Conservation (phyloP, 1,140 invertebrate genomes). For the Ips nitidus region DNA sequence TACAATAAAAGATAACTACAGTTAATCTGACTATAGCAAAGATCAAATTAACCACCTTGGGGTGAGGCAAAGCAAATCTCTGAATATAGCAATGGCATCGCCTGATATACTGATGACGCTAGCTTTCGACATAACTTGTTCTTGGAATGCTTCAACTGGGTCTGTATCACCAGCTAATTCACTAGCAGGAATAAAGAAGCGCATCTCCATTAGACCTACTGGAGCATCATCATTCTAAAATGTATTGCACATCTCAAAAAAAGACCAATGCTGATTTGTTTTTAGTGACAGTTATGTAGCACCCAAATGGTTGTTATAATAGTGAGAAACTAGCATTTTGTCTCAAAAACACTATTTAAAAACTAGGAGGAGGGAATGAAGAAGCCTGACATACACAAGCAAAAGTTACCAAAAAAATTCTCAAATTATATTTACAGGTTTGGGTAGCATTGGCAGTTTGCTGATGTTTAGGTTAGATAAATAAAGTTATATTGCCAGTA, state of each 20-base stretch:
- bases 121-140: slow-evolving; percentile 95
- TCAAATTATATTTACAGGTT: too few species aligned
- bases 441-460: too few species aligned
- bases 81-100: slow-evolving; percentile 95
- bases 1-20: slow-evolving; percentile 54
- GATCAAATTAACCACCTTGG: slow-evolving; percentile 68
- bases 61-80: slow-evolving; percentile 96
- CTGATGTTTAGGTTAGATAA: too few species aligned
- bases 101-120: slow-evolving; percentile 97
- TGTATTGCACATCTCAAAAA: too few species aligned
- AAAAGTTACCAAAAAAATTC: too few species aligned
- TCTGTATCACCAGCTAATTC: slow-evolving; percentile 83
- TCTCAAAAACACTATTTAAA: too few species aligned
- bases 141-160: slow-evolving; percentile 92
- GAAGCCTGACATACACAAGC: too few species aligned
- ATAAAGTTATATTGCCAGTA: too few species aligned
- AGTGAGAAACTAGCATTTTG: too few species aligned
- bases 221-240: slow-evolving; percentile 94
- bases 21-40: slow-evolving; percentile 14
- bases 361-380: too few species aligned
- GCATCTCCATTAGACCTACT: slow-evolving; percentile 94
- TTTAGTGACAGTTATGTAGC: not conserved
- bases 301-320: not conserved
- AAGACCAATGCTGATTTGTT: not conserved
- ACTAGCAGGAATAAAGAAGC: slow-evolving; percentile 93